A percentile compares a stretch with the other conserved stretches of the same genome.
These are phyloP conservation scores for Poeciliopsis turrubarensis DNA, from an alignment of 2,113 vertebrate genomes.

Conservation along the genomic window DNA sequence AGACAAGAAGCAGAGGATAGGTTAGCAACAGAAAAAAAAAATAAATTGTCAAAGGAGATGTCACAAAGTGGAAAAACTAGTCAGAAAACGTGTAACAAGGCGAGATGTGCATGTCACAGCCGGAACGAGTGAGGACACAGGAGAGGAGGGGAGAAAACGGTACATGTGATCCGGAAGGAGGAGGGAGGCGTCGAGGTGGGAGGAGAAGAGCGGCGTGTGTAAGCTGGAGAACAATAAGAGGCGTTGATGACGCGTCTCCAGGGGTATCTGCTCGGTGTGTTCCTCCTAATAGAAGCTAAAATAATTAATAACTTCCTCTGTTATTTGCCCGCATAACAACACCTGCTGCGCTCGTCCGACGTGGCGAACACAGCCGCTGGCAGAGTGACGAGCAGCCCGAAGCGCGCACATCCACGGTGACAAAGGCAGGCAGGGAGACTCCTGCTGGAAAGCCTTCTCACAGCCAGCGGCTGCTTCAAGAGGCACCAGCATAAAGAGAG, in stretches of 20 bases:
- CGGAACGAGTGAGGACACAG: conserved; percentile 28
- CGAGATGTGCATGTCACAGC: conserved; percentile 44
- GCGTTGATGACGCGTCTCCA: conserved; percentile 69
- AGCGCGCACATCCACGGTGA: not conserved
- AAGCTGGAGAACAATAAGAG: conserved; percentile 73
- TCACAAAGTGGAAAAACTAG: not conserved
- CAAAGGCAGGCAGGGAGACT: not conserved
- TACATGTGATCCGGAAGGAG: conserved; percentile 55
- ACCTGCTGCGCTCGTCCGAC: conserved; percentile 1
- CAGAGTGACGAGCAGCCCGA: not conserved
- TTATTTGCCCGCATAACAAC: not conserved
- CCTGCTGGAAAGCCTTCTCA: not conserved
- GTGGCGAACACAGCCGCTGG: conserved; percentile 12
- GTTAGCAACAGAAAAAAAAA: not conserved
- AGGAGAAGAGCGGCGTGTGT: conserved; percentile 49
- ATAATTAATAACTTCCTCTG: conserved; percentile 70
- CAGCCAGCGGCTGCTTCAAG: conserved; percentile 73
- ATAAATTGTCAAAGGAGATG: not conserved
- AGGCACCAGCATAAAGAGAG: conserved; percentile 52
- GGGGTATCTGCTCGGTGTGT: conserved; percentile 55
- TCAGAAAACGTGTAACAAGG: conserved; percentile 32
- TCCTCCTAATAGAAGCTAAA: conserved; percentile 65
- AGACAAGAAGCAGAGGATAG: conserved; percentile 15
- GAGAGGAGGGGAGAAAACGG: conserved; percentile 28
- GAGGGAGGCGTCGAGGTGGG: conserved; percentile 13